These are phyloP conservation scores for Apodemia hepburni DNA, from an alignment of 2,888 invertebrate species.

Conservation along the genomic window DNA sequence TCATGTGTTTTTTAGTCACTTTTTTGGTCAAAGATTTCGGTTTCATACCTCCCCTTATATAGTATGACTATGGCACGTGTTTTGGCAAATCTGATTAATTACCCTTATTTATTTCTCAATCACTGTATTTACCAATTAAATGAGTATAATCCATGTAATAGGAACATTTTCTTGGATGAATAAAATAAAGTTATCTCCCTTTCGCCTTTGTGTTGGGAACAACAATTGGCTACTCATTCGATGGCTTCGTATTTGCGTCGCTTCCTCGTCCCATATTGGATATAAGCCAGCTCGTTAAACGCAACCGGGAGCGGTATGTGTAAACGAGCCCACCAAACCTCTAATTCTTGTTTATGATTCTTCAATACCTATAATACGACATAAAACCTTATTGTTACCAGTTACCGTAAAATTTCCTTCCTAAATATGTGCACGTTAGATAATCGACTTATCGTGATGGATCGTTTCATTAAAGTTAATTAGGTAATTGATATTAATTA, in stretches of 20 bases:
- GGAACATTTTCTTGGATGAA: background rate
- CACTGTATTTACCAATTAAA: too few relatives aligned
- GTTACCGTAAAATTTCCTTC: constrained; percentile 55
- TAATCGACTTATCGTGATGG: too few relatives aligned
- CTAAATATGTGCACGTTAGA: constrained; percentile 23
- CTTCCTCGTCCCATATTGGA: constrained; percentile 67
- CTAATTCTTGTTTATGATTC: constrained; percentile 76
- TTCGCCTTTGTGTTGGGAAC: constrained; percentile 40
- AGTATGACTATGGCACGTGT: too few relatives aligned
- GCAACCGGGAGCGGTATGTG: constrained; percentile 69
- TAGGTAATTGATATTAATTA: too few relatives aligned
- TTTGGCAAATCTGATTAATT: too few relatives aligned
- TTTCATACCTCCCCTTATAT: too few relatives aligned
- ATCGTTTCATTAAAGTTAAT: too few relatives aligned
- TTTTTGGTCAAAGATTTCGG: too few relatives aligned
- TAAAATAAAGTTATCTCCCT: constrained; percentile 21
- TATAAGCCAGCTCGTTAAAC: constrained; percentile 61
- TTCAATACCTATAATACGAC: constrained; percentile 37
- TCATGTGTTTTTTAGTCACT: too few relatives aligned
- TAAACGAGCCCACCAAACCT: constrained; percentile 70
- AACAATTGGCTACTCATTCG: constrained; percentile 54
- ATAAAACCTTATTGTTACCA: constrained; percentile 53
- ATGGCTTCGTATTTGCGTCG: constrained; percentile 54
- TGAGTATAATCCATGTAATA: background rate
- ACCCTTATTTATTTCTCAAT: too few relatives aligned